Percentiles rank a stretch among this genome's conserved stretches.
Conservation (phyloP, 2,113 vertebrate genomes). For the Otocyon megalotis region DNA sequence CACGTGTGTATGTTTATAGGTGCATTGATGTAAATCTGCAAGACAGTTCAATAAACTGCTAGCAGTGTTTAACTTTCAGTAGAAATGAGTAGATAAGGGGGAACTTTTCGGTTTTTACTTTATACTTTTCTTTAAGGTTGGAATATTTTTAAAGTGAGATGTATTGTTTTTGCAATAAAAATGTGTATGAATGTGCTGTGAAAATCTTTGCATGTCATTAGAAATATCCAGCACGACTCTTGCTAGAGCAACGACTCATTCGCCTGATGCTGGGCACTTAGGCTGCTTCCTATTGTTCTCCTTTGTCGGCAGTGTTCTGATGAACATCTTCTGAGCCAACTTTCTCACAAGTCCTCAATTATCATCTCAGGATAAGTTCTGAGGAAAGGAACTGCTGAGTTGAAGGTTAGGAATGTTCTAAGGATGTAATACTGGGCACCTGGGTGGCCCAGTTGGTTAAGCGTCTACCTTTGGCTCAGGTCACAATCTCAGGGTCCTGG, state of each 20-base stretch:
- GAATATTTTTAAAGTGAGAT: slow-evolving; percentile 8
- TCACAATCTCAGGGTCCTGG: no score
- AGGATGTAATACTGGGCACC: not conserved
- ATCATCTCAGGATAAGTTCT: not conserved
- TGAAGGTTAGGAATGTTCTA: not conserved
- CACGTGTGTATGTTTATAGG: not conserved
- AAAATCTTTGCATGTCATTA: not conserved
- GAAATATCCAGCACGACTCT: not conserved
- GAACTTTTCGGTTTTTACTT: not conserved
- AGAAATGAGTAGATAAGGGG: not conserved
- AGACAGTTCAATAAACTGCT: not conserved
- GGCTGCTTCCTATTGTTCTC: not conserved
- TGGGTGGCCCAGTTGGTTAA: no score
- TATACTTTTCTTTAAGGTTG: not conserved
- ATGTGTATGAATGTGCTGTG: not conserved
- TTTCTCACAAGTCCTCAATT: not conserved
- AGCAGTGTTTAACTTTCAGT: not conserved
- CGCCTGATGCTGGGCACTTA: not conserved
- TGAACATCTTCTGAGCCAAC: not conserved
- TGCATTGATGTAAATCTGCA: not conserved
- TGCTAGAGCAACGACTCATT: accelerated
- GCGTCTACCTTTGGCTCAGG: no score
- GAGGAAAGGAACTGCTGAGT: not conserved
- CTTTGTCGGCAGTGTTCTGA: not conserved
- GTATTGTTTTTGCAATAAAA: not conserved